Percentiles rank a stretch among this genome's conserved stretches.
Evolutionary conservation across 2,113 vertebrate genomes (phyloP).

Genomic region (Aleadryas rufinucha): DNA sequence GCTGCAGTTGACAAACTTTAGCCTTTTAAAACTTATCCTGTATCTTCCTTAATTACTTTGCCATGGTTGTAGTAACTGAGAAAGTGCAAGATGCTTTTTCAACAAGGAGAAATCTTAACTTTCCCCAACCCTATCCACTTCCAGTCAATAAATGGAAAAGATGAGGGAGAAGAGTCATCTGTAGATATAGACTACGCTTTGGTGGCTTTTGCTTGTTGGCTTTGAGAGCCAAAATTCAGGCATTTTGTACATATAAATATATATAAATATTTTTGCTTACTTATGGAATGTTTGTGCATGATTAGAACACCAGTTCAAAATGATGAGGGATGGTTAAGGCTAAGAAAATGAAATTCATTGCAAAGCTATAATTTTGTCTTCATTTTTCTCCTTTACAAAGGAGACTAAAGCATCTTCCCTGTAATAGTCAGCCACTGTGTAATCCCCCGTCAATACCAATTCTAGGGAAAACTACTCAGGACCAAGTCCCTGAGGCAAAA

Average conservation of each 20-base stretch:
- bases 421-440: conserved; percentile 54
- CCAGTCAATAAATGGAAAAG: not conserved
- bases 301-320: conserved; percentile 17
- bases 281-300: conserved; percentile 25
- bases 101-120: not conserved
- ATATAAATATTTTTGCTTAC: conserved; percentile 49
- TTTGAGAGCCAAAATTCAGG: not conserved
- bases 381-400: conserved; percentile 21
- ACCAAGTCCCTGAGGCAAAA: conserved; percentile 63
- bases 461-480: conserved; percentile 61
- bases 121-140: not conserved
- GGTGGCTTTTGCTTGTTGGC: conserved; percentile 26
- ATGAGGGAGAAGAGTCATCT: not conserved
- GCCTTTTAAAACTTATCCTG: not conserved
- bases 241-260: conserved; percentile 46
- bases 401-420: conserved; percentile 59
- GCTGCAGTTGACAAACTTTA: not conserved
- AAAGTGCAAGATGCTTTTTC: conserved; percentile 45
- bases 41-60: not conserved
- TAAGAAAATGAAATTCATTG: conserved; percentile 40
- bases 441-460: conserved; percentile 33
- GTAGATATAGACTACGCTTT: conserved; percentile 12
- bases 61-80: not conserved
- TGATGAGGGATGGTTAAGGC: conserved; percentile 32
- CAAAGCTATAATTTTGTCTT: conserved; percentile 47